Evolutionary conservation across 2,888 invertebrate species (phyloP).

Genomic region (Lottia gigantea): DNA sequence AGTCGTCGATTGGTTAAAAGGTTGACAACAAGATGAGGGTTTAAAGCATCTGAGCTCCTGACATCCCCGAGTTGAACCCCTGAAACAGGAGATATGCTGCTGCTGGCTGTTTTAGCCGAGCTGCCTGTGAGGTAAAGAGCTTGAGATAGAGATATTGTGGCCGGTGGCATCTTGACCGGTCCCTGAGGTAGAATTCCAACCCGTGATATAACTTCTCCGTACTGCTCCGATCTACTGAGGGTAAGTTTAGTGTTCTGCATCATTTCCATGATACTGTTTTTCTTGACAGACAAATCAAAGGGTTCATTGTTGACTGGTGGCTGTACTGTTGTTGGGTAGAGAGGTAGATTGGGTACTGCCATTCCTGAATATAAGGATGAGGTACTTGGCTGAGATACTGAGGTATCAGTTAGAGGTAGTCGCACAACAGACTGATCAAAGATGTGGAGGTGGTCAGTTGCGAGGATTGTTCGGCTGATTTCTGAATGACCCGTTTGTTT

Average conservation of each 20-base stretch:
- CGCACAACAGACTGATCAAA: slow-evolving; percentile 20
- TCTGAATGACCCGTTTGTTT: slow-evolving; percentile 9
- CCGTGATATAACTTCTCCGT: not conserved
- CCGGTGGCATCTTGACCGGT: slow-evolving; percentile 1
- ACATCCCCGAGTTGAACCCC: slow-evolving; percentile 5
- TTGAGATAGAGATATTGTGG: slow-evolving; percentile 8
- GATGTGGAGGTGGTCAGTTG: slow-evolving; percentile 10
- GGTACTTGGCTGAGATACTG: slow-evolving; percentile 21
- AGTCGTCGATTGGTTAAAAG: not conserved
- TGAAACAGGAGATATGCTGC: slow-evolving; percentile 7
- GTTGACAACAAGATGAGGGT: slow-evolving; percentile 3
- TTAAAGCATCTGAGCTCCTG: slow-evolving; percentile 5
- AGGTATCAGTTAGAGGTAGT: slow-evolving; percentile 23
- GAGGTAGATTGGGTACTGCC: slow-evolving; percentile 10
- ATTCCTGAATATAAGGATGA: slow-evolving; percentile 20
- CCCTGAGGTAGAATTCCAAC: slow-evolving; percentile 9
- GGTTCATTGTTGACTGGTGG: slow-evolving; percentile 17
- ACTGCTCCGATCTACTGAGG: slow-evolving; percentile 9
- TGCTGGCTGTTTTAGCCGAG: slow-evolving; percentile 8
- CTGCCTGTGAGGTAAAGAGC: slow-evolving; percentile 11
- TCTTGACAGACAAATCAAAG: slow-evolving; percentile 22
- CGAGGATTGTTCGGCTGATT: slow-evolving; percentile 10
- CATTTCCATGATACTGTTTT: slow-evolving; percentile 12
- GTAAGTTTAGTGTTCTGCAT: not conserved
- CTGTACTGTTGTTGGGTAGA: slow-evolving; percentile 7